Evolutionary conservation across 2,888 invertebrate genomes (phyloP), one percentile per base, ranked within the genome.

Genomic region (Ochropleura leucogaster): DNA sequence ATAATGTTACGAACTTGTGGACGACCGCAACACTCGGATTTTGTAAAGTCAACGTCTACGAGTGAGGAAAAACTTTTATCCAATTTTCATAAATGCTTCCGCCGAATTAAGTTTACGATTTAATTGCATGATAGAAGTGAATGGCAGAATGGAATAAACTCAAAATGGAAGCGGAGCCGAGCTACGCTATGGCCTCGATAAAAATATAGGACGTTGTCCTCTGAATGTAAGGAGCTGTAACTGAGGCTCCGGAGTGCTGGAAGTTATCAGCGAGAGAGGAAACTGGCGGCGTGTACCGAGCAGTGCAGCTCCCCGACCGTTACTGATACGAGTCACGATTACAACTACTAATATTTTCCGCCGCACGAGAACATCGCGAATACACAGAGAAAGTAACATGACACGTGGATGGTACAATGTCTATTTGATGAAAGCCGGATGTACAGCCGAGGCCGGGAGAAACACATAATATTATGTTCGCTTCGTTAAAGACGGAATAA

Each of bases 1-100:
- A 87, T 87, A 83, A 85, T 72, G 82, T 86, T 82, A 79, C 71
- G 65, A 81, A 84, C 81, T 89, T 81, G 70, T 70, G 66, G 67
- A 73, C 76, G 68, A 75, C 82, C 82, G 68, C 82, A 77, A 79
- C 72, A 73, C 51, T 63, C 63, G 71, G 80, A 79, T 79, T 82
- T 51, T 75, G 68, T 72, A 30, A 63, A 79, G 68, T 62, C 47
- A 12, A 42, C 64, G 42, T 69, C 71, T 79, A 55, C 66, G 49
- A 72, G 49, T 59, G 42, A 68, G 53, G 72, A 76, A 81, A 70
- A 87, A 71, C 55, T 77, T 83, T 5, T 68, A 77, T 68, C 67
- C 51, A 72, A 83, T 83, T 79, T 79, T 68, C 70, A 79, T 80
- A n/a, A 72, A 73, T 68, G 42, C 67, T 75, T 66, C 62, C 66